Evolutionary conservation across 35 echinoderm and acorn worm species (phyloP).

Genomic region (Amphiura filiformis): DNA sequence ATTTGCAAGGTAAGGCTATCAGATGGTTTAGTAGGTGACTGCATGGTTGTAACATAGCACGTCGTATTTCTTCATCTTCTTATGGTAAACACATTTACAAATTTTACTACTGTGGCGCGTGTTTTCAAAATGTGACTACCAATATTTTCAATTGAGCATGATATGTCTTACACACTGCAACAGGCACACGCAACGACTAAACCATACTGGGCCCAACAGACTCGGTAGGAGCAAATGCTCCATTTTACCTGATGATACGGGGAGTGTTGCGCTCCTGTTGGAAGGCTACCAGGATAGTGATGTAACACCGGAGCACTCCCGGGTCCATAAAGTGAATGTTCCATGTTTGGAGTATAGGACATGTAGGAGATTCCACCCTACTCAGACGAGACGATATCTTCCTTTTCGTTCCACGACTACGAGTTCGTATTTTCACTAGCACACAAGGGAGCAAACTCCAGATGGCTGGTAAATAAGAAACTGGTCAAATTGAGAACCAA

Average conservation of each 20-base stretch:
- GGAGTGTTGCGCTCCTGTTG: conserved; percentile 12
- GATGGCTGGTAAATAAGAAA: not conserved
- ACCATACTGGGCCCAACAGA: no score
- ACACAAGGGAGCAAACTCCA: not conserved
- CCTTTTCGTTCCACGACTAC: no score
- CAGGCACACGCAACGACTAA: not conserved
- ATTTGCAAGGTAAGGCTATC: not conserved
- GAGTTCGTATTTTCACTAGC: not conserved
- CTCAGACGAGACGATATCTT: no score
- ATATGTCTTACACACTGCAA: not conserved
- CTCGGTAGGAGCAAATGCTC: not conserved
- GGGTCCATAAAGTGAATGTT: conserved; percentile 34
- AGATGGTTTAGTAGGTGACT: not conserved
- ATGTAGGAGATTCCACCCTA: no score
- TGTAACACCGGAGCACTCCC: conserved; percentile 26
- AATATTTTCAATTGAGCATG: conserved; percentile 9
- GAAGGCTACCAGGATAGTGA: conserved; percentile 23
- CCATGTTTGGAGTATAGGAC: not conserved
- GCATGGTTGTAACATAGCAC: not conserved
- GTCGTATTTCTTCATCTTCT: not conserved
- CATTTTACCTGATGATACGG: conserved; percentile 29
- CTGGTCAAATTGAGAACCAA: no score
- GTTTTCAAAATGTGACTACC: conserved; percentile 6
- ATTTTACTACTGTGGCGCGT: not conserved
- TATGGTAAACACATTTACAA: conserved; percentile 15